Percentiles rank a stretch among this genome's conserved stretches.
Evolutionary conservation across 1,140 invertebrate genomes (phyloP).

Genomic region (Anoplophora glabripennis): DNA sequence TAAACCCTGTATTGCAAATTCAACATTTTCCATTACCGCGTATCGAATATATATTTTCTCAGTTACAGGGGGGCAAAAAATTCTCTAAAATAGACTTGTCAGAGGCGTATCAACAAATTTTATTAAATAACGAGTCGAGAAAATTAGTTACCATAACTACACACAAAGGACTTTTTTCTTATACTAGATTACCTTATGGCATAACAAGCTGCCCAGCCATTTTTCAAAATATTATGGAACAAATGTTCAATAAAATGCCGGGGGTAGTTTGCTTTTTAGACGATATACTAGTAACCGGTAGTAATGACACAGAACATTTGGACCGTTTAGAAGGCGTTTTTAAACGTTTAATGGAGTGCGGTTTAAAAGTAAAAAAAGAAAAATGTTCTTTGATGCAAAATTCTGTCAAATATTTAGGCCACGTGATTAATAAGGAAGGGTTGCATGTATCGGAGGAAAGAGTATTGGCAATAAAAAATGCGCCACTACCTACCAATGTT

Average conservation of each 20-base stretch:
- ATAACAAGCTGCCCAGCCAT: conserved; percentile 38
- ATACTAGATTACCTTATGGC: conserved; percentile 46
- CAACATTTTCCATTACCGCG: conserved; percentile 22
- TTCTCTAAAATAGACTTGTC: conserved; percentile 29
- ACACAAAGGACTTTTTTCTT: conserved; percentile 40
- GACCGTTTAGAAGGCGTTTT: conserved; percentile 27
- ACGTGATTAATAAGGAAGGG: conserved; percentile 30
- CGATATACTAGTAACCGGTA: conserved; percentile 37
- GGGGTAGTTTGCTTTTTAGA: conserved; percentile 32
- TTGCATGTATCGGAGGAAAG: conserved; percentile 31
- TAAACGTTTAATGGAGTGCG: conserved; percentile 22
- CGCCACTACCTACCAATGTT: neutral
- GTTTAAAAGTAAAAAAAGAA: conserved; percentile 29
- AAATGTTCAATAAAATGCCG: conserved; percentile 31
- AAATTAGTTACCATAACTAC: conserved; percentile 48
- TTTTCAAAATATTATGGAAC: conserved; percentile 46
- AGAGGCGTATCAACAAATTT: conserved; percentile 46
- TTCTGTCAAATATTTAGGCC: conserved; percentile 29
- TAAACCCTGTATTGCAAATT: conserved; percentile 28
- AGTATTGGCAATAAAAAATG: conserved; percentile 27
- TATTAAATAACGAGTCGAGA: conserved; percentile 39
- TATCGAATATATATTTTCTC: conserved; percentile 29
- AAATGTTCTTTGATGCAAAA: conserved; percentile 25
- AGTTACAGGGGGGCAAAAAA: conserved; percentile 24
- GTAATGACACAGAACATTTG: conserved; percentile 27